Base-by-base conservation (phyloP, 2,888 invertebrate genomes). In the Phasia obesa region DNA sequence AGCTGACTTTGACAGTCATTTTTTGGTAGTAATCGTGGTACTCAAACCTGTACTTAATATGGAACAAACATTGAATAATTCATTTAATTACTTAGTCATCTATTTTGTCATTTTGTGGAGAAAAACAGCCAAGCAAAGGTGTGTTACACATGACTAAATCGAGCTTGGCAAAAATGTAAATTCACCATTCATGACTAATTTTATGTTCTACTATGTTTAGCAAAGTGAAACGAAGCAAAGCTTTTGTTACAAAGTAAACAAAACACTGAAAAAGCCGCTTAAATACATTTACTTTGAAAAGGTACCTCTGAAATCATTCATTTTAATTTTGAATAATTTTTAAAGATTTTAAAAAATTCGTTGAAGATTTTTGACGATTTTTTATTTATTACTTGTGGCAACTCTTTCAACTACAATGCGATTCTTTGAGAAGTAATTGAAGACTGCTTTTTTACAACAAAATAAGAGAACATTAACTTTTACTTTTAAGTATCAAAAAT, bases 1-100 rank as follows among this genome's bases (percentile, higher is more conserved):
- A n/a, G n/a, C 77, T 70, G 77, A 69, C 70, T 70, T 70, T 77
- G 69, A 70, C 77, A 70, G 62, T 55, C 55, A 70, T 70, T 62
- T 47, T 69, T 44, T 70, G 11, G 31, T 62, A 69, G 15, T 69
- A 27, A 21, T 65, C 31, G 64, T 35, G 44, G 64, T 62, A 19
- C 44, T 7, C 55, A 55, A 55, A 59, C 47, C 62, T 62, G 60
- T 49, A 57, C 31, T 59, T 59, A 49, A 51, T 9, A 11, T 51
- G 51, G 19, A 2, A 47, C 42, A 35, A 62, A 53, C 21, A 42
- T 47, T 65, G 47, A 75, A 65, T 55, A 47, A 65, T 35, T 75
- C 23, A 57, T 35, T 55, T 47, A 75, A 25, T 55, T 23, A 47
- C 21, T 65, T 57, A 65, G 47, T 57, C 74, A 65, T 55, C 19